Base-by-base conservation (phyloP, 2,797 vertebrate genomes). In the Lepilemur septentrionalis region DNA sequence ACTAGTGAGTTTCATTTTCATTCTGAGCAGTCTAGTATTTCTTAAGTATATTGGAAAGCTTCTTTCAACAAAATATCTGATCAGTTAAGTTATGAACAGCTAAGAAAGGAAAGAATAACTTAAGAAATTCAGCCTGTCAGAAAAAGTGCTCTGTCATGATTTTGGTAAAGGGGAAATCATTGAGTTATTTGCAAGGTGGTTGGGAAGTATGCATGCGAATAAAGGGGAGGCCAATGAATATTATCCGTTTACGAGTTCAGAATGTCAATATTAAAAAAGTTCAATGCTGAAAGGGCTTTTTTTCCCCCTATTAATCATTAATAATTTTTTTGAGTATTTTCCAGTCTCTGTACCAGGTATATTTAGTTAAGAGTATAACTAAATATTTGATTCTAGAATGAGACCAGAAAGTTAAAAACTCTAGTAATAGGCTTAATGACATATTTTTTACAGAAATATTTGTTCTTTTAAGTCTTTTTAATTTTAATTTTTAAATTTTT, bases 51-150 rank as follows among this genome's bases (percentile, higher is more conserved):
- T 93, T 78, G 55, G 67, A 81, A 46, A 55, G 2, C 35, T 82
- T 91, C 35, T 17, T 82, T 32, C 46, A 88, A 65, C 32, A 83
- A 67, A 83, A 43, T 72, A 20, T 59, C 86, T 73, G 55, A 38
- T 78, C 8, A 80, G 17, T 84, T 57, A 93, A 46, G n/a, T 96
- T 93, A 32, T 11, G n/a, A 94, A 85, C 17, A 94, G 20, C 65
- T 55, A 85, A 92, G 65, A 70, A 93, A 96, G 43, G 38, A 89
- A 92, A 90, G 76, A 92, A 22, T 93, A 83, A 41, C 67, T 85
- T 95, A 41, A 89, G 63, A 90, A 93, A 65, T 76, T 38, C 48
- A 89, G n/a, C 23, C n/a, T 89, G 14, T 86, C 70, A 80, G 57
- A 46, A 28, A 69, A 84, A 63, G 38, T 59, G 55, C 59, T 91